A percentile compares a stretch with the other conserved stretches of the same genome.
These are phyloP conservation scores for Ostrea edulis DNA, from an alignment of 1,140 invertebrate genomes.

Conservation along the genomic window DNA sequence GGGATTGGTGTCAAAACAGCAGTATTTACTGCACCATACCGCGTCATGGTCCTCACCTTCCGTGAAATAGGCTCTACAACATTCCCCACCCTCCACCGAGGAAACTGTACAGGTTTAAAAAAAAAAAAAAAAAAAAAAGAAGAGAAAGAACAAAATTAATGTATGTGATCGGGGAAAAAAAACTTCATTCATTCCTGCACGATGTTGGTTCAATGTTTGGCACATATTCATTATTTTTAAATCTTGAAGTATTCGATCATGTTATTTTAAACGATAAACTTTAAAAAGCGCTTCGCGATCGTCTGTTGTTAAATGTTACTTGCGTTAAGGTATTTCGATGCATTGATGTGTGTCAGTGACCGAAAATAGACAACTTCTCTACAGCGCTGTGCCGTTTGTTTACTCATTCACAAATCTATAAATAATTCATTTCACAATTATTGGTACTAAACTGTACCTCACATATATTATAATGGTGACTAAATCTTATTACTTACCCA, in stretches of 20 bases:
- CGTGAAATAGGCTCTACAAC: background rate
- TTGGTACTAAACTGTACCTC: background rate
- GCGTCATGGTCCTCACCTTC: background rate
- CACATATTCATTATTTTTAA: no score
- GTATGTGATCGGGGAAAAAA: no score
- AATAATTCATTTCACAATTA: background rate
- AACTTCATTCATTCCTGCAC: no score
- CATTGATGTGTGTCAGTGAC: background rate
- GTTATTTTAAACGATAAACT: no score
- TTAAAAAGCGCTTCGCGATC: no score
- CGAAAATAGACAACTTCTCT: slow-evolving; percentile 1
- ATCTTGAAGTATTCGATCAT: no score
- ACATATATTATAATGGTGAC: background rate
- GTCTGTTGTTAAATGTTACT: background rate
- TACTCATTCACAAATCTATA: background rate
- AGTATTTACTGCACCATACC: background rate
- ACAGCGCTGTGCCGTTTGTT: background rate
- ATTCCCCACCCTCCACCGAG: slow-evolving; percentile 1
- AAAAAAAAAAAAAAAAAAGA: no score
- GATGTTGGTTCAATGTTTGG: no score
- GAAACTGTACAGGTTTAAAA: background rate
- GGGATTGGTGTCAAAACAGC: slow-evolving; percentile 6
- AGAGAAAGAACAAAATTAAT: no score
- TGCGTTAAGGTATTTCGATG: background rate
- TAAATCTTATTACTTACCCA: background rate